Conservation (phyloP, 2,113 vertebrate genomes). For the Cyprinodon variegatus region DNA sequence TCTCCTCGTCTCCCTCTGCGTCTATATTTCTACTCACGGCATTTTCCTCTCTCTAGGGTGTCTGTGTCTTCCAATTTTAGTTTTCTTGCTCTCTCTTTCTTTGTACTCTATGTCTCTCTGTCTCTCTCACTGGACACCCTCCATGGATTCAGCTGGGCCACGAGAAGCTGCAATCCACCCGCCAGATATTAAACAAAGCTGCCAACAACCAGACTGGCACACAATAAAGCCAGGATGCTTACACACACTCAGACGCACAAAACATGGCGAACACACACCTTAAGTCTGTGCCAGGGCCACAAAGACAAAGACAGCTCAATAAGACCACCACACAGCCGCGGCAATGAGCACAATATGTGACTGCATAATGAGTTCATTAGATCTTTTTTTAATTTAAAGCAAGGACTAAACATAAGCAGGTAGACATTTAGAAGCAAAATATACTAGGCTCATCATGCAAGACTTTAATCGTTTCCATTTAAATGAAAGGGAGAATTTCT, state of each 20-base stretch:
- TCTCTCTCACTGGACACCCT: constrained; percentile 48
- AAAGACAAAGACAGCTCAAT: constrained; percentile 50
- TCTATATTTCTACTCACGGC: constrained; percentile 45
- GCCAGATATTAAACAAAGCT: constrained; percentile 74
- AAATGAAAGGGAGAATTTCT: background rate
- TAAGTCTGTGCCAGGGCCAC: constrained; percentile 45
- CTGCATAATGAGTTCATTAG: constrained; percentile 52
- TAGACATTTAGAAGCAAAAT: constrained; percentile 6
- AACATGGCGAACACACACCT: constrained; percentile 17
- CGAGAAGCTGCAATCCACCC: constrained; percentile 77
- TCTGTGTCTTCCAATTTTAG: constrained; percentile 31
- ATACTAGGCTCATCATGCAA: constrained; percentile 14
- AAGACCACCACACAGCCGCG: constrained; percentile 50
- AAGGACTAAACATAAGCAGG: constrained; percentile 15
- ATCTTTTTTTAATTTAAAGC: constrained; percentile 27
- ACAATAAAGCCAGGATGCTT: constrained; percentile 64
- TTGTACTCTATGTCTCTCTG: constrained; percentile 19
- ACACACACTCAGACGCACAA: constrained; percentile 20
- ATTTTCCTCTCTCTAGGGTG: constrained; percentile 43
- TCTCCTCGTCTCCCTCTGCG: constrained; percentile 35
- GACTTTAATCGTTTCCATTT: constrained; percentile 7
- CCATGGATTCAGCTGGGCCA: constrained; percentile 65
- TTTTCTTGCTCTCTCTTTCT: constrained; percentile 18
- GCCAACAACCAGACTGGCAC: constrained; percentile 69
- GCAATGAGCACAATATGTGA: constrained; percentile 46